Percentiles rank a stretch among this genome's conserved stretches.
These are phyloP conservation scores for Antheraea mylitta DNA, from an alignment of 1,140 invertebrate species.

Conservation along the genomic window DNA sequence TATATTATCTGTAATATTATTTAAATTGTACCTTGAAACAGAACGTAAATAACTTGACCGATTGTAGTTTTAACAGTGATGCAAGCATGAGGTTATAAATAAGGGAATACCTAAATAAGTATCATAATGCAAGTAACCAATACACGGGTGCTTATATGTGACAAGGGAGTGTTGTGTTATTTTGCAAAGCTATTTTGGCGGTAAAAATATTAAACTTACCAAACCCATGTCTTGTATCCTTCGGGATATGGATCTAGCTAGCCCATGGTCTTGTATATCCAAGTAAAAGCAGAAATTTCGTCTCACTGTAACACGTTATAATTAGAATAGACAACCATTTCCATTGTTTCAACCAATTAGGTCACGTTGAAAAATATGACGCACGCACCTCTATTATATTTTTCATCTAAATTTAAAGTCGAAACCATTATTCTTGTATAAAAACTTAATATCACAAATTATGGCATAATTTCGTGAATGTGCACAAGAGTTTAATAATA, in stretches of 20 bases:
- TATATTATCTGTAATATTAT: neutral
- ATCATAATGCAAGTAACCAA: conserved; percentile 44
- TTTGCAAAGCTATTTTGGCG: conserved; percentile 41
- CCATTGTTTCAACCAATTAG: conserved; percentile 24
- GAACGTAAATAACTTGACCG: conserved; percentile 49
- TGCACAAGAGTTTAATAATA: conserved; percentile 18
- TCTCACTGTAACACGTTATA: conserved; percentile 53
- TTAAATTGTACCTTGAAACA: conserved; percentile 24
- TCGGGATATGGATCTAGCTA: conserved; percentile 80
- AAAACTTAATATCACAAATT: conserved; percentile 23
- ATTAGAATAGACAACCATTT: conserved; percentile 19
- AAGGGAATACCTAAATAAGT: conserved; percentile 26
- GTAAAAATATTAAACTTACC: conserved; percentile 74
- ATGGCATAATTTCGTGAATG: conserved; percentile 20
- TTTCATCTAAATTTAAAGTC: conserved; percentile 64
- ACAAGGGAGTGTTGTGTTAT: conserved; percentile 12
- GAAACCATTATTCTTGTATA: conserved; percentile 58
- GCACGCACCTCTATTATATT: conserved; percentile 64
- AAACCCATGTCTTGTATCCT: conserved; percentile 84
- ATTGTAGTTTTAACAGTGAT: conserved; percentile 30
- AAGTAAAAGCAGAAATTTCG: conserved; percentile 84
- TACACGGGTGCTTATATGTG: conserved; percentile 20
- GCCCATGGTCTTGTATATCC: conserved; percentile 83
- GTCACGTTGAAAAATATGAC: conserved; percentile 36
- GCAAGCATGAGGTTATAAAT: conserved; percentile 18